Evolutionary conservation across 2,113 vertebrate genomes (phyloP).

Genomic region (Sturnira hondurensis): DNA sequence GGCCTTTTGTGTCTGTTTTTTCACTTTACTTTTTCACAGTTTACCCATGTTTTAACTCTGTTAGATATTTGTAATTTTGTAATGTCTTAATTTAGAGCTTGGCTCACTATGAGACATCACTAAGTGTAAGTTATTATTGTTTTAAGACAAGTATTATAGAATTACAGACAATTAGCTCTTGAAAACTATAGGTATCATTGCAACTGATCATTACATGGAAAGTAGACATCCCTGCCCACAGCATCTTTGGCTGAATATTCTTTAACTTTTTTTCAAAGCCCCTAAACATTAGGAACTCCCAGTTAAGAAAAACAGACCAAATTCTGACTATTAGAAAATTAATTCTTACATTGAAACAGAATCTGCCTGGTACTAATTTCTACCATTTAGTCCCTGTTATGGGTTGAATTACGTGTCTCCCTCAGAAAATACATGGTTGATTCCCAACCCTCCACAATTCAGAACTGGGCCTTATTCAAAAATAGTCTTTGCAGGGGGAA

Average conservation of each 20-base stretch:
- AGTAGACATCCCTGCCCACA: background rate
- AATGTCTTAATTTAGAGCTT: background rate
- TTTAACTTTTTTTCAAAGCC: background rate
- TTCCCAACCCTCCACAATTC: background rate
- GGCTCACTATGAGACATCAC: background rate
- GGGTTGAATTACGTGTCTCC: background rate
- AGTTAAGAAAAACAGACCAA: background rate
- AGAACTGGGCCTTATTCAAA: background rate
- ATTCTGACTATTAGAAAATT: background rate
- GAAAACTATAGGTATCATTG: background rate
- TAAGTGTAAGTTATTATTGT: background rate
- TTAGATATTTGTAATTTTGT: background rate
- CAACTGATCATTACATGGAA: background rate
- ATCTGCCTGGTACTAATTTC: background rate
- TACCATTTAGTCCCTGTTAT: background rate
- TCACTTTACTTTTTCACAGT: background rate
- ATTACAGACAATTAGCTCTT: background rate
- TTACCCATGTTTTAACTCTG: background rate
- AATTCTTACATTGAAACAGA: background rate
- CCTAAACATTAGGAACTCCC: background rate
- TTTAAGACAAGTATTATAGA: background rate
- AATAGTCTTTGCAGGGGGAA: background rate
- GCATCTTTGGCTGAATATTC: background rate
- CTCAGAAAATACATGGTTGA: background rate
- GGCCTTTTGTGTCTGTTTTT: background rate